Evolutionary conservation across 37 sponge, comb jelly and placozoan genomes (phyloP), one percentile per base, ranked within the genome.

Genomic region (Amphimedon queenslandica): DNA sequence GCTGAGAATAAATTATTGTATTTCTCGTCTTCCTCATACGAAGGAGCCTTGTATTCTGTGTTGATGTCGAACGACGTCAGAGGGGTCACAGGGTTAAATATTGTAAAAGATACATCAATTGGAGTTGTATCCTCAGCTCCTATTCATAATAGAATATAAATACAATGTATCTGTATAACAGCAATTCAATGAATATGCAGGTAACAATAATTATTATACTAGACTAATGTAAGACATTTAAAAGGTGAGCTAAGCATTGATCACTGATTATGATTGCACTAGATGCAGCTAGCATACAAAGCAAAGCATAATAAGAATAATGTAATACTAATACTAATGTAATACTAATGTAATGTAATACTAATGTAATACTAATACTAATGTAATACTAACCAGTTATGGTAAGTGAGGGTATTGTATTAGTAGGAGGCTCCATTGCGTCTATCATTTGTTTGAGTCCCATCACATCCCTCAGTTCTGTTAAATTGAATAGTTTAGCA

Each of bases 401-500:
- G 21, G 61, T 60, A n/a, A 60, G 61, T 25, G 23, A n/a, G 8
- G 61, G 61, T 60, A 60, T 11, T 60, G 5, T 60, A 25, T 6
- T 72, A 2, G 31, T 11, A 3, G 29, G 20, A 13, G 32, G 25
- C n/a, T n/a, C n/a, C n/a, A n/a, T n/a, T n/a, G n/a, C n/a, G 2
- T 42, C 63, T 1, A 42, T 2, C 3, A 28, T 34, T 28, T 64
- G 29, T 56, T 32, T 36, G 1, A 37, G 21, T 4, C 84, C 77
- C 1, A 84, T 23, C 24, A 80, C 47, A 10, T 37, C 35, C 28
- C 42, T 28, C 18, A 84, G 73, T 32, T 77, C 65, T 0, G 42
- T 28, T 23, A 84, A 30, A 25, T 63, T 56, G 38, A 89, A 89
- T 55, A 75, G 69, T 30, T 77, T 43, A 3, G 84, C 42, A 21